A percentile compares a stretch with the other conserved stretches of the same genome.
phyloP scores from a whole-genome alignment of 2,113 vertebrate species.

The Origma solitaria region DNA sequence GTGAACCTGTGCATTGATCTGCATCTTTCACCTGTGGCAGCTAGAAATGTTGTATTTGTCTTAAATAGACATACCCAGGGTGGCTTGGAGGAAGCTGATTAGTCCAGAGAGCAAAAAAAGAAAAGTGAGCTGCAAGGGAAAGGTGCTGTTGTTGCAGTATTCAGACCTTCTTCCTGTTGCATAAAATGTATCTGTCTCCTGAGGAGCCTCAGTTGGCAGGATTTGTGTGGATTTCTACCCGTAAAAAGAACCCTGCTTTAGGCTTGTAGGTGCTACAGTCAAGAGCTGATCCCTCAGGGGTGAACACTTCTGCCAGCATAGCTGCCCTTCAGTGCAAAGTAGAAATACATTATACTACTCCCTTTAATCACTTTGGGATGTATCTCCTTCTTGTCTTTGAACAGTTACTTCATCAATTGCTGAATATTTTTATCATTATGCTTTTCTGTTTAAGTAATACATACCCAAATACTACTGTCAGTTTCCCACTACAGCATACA shows the following conservation, averaged over 20 bases:
- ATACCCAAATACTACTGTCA: neutral
- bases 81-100: neutral
- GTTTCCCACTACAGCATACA: neutral
- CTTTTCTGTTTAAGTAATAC: neutral
- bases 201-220: neutral
- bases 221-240: neutral
- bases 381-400: neutral
- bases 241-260: neutral
- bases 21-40: neutral
- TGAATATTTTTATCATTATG: neutral
- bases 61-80: neutral
- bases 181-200: neutral
- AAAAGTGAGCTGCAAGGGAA: neutral
- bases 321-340: neutral
- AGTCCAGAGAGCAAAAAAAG: neutral
- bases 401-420: neutral
- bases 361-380: neutral
- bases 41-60: neutral
- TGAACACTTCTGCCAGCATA: neutral
- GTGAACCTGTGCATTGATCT: neutral
- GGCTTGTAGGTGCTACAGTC: neutral
- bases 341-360: neutral
- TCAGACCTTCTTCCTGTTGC: neutral
- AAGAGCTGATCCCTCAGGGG: neutral
- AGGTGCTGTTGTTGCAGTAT: neutral